Base-by-base conservation (phyloP, 1,140 invertebrate species). In the Theocolax elegans region DNA sequence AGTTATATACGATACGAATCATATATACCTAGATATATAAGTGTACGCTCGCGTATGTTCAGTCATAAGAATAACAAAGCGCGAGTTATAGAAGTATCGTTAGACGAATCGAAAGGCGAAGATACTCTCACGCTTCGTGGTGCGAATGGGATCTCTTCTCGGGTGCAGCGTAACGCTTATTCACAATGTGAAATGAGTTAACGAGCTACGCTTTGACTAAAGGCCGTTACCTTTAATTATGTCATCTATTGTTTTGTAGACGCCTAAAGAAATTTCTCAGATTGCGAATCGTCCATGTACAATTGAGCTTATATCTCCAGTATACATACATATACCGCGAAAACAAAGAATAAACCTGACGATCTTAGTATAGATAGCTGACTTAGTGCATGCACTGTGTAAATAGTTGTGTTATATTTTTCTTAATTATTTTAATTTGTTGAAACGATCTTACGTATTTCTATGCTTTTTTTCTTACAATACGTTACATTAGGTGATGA, bases 161-260 rank as follows among this genome's bases (percentile, higher is more conserved):
- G 59, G 15, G 15, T 17, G 15, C 12, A 17, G 31, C 38, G 42
- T 40, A 19, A 56, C 42, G 27, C 56, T 40, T 46, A 42, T 27
- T 13, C 48, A 42, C 67, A 51, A 53, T 42, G 19, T 40, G 44
- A 25, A 60, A 53, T 62, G 59, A 70, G 17, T 58, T 71, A 71
- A 64, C 60, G 31, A 64, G 27, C 21, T 29, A 25, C 40, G 53
- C 51, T 46, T 64, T n/a, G 27, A 53, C 54, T 42, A 56, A 42
- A 46, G 53, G 42, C 69, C 69, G 69, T 66, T 71, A 71, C 40
- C 53, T 66, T 66, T 71, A 71, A 71, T 71, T 71, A 71, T 71
- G 69, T 71, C 69, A 71, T 71, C 60, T 31, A 71, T 71, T 71
- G 69, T 71, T 17, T 65, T 15, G 3, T 8, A n/a, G n/a, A n/a